Conservation (phyloP, 2,113 vertebrate genomes). For the Psettodes erumei region DNA sequence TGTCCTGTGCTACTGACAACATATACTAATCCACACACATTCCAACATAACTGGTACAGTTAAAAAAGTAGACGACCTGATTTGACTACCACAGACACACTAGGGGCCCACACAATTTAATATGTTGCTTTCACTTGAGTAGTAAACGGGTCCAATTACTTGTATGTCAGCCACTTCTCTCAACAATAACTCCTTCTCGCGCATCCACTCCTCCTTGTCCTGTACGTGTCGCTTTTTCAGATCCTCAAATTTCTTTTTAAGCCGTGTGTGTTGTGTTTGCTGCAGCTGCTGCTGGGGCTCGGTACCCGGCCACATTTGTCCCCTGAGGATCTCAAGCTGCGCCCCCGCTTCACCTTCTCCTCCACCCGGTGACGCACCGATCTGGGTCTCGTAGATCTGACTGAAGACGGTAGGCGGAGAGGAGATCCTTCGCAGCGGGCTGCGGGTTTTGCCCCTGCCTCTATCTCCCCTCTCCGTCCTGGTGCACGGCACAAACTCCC, state of each 20-base stretch:
- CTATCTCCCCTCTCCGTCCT: conserved; percentile 64
- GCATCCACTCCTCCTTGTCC: conserved; percentile 81
- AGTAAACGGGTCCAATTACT: conserved; percentile 68
- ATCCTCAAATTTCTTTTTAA: conserved; percentile 81
- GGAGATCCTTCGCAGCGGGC: conserved; percentile 71
- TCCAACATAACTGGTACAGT: neutral
- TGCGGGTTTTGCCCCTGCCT: conserved; percentile 71
- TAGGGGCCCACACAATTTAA: neutral
- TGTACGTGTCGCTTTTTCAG: conserved; percentile 76
- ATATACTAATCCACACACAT: too few relatives aligned
- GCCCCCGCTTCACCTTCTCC: conserved; percentile 51
- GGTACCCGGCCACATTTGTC: conserved; percentile 65
- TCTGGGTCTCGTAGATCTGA: conserved; percentile 64
- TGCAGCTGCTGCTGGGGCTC: conserved; percentile 53
- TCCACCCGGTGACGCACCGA: conserved; percentile 30
- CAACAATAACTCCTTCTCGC: conserved; percentile 81
- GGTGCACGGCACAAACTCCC: conserved; percentile 77
- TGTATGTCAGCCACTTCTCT: conserved; percentile 85
- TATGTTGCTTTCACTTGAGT: neutral
- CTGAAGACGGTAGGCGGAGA: conserved; percentile 77
- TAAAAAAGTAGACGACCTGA: neutral
- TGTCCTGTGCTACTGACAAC: neutral
- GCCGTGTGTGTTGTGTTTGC: conserved; percentile 66
- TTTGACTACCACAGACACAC: neutral
- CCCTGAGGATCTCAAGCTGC: conserved; percentile 54